These are phyloP conservation scores for Chloroceryle aenea DNA, from an alignment of 2,113 vertebrate species.

Conservation along the genomic window DNA sequence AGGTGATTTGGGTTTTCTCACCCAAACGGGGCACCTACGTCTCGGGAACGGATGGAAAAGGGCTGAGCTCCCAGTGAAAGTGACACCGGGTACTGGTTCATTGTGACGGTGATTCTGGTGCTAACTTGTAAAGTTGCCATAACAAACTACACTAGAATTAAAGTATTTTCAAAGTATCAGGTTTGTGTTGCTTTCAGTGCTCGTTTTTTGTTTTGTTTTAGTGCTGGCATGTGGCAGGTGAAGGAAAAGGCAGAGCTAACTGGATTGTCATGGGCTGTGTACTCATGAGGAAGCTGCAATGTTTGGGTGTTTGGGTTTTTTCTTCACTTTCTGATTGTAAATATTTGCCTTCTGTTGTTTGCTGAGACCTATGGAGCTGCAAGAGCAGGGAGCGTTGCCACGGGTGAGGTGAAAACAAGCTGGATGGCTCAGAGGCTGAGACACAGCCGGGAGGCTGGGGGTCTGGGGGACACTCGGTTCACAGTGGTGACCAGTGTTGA, in stretches of 20 bases:
- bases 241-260: no score
- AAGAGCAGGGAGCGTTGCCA: background rate
- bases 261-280: background rate
- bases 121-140: background rate
- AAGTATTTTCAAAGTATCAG: background rate
- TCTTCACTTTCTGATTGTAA: background rate
- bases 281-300: background rate
- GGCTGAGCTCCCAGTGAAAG: background rate
- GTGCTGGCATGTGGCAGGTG: accelerated
- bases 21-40: accelerated
- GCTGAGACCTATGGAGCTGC: background rate
- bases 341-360: background rate
- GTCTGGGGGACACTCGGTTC: no score
- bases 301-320: background rate
- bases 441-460: accelerated
- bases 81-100: accelerated
- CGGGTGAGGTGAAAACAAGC: accelerated
- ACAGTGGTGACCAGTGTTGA: accelerated
- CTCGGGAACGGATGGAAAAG: background rate
- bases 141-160: background rate
- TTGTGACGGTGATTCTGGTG: accelerated
- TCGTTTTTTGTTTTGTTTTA: background rate
- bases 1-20: background rate
- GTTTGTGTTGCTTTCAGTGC: background rate
- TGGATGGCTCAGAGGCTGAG: background rate